Base-by-base conservation (phyloP, 2,113 vertebrate species). In the Colaptes auratus region DNA sequence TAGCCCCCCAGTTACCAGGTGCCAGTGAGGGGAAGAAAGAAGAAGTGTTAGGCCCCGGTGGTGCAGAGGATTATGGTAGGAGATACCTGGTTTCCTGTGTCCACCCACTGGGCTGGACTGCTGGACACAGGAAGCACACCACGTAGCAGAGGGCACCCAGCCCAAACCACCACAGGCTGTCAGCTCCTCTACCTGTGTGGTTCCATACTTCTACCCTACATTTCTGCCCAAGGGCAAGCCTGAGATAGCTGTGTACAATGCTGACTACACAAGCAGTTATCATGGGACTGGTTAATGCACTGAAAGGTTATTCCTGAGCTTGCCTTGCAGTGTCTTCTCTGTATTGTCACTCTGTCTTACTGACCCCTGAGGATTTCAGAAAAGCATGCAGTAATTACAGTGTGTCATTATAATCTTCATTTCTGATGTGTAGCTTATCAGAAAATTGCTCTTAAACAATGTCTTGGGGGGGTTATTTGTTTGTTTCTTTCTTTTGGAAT, bases 201-300 rank as follows among this genome's bases (percentile, higher is more conserved):
- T 31, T 3, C 7, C 6, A 5, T 31, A n/a, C 28, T 77, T 12
- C 5, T 28, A 21, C 12, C 12, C 15, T 6, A 6, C 25, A 10
- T 58, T 53, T 69, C 50, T 69, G 65, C 48, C 46, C 2, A 8
- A 64, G n/a, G 55, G 21, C 25, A 67, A 60, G 46, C 48, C 25
- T 64, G 35, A 4, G 23, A 25, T 0, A 2, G 50, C 30, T 73
- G 3, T 12, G 50, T 18, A 30, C 13, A 59, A 7, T 2, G 4
- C 65, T 65, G 31, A 16, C n/a, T n/a, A 25, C 21, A 3, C 2
- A 4, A 31, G 19, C 27, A 16, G 36, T 50, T 83, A 9, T 39
- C 35, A 4, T 5, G 3, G 74, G 33, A 65, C 30, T 23, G 42
- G n/a, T 50, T 46, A 82, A 59, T 2, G 20, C 27, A 10, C 46